Evolutionary conservation across 2,113 vertebrate species (phyloP), one percentile per base, ranked within the genome.

Genomic region (Rhinogobius similis): DNA sequence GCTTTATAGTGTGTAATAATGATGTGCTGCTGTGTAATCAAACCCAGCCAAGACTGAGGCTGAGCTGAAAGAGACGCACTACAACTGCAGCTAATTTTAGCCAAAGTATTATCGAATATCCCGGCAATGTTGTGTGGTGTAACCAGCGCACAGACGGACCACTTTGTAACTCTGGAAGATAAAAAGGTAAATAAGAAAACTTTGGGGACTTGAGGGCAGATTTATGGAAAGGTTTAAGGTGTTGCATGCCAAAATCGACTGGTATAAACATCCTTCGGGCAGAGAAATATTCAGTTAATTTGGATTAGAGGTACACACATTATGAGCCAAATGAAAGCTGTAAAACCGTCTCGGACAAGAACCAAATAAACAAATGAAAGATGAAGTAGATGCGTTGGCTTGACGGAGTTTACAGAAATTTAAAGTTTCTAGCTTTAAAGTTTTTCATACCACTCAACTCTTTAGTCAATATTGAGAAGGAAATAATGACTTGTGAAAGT

Each of bases 31-130:
- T 66, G 36, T 38, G 44, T 73, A 46, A 67, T 62, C 27, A 80
- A 68, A 74, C 23, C 38, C 62, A 70, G 72, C 64, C 74, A 78
- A 79, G 41, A 70, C 41, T 70, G 53, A 43, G 18, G 14, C 62
- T 72, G 68, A 75, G 53, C 55, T 18, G 26, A 71, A 77, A 69
- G 75, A 75, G 66, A 75, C 36, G 68, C 20, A 14, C 70, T 75
- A 73, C 66, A 72, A 73, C 39, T 65, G 77, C 70, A 73, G 84
- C 85, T 92, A 93, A 91, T 89, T 88, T 89, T 87, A 81, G 85
- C 63, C 29, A 27, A 62, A 65, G 46, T 66, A 81, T 86, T 83
- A 85, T 76, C 84, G 80, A 79, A 78, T 71, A 69, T 83, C 76
- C 79, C 72, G 52, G 64, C 68, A 77, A 84, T 76, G 73, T 66